Conservation (phyloP, 2,797 vertebrate species). For the Gephyroberyx darwinii region DNA sequence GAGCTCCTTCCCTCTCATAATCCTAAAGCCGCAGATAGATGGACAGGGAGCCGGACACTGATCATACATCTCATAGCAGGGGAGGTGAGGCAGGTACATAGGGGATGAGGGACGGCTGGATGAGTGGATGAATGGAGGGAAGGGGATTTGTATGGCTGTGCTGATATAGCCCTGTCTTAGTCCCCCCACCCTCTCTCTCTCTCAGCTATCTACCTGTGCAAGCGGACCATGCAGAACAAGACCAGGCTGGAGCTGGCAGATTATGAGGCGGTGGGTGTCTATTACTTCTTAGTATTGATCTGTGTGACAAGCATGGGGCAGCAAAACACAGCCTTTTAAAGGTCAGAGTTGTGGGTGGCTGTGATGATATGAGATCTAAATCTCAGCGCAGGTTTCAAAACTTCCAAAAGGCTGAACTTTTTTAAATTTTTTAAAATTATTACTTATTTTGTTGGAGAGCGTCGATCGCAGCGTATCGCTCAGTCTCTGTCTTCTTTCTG, state of each 20-base stretch:
- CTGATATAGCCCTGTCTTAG: constrained; percentile 49
- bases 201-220: constrained; percentile 98
- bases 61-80: constrained; percentile 24
- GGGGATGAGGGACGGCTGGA: constrained; percentile 3
- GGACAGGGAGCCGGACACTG: constrained; percentile 36
- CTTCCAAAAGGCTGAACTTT: not conserved
- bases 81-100: constrained; percentile 16
- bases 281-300: constrained; percentile 43
- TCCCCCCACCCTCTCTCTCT: constrained; percentile 10
- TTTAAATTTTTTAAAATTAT: not conserved
- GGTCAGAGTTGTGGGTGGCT: constrained; percentile 23
- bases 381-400: constrained; percentile 4
- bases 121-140: constrained; percentile 26
- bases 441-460: not conserved
- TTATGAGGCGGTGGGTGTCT: constrained; percentile 94
- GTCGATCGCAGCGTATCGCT: not conserved
- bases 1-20: constrained; percentile 31
- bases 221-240: constrained; percentile 99
- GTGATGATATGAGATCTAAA: constrained; percentile 10
- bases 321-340: constrained; percentile 27
- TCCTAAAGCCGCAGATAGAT: constrained; percentile 36
- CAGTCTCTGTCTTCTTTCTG: constrained; percentile 4
- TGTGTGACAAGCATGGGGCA: constrained; percentile 24
- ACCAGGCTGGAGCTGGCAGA: constrained; percentile 97
- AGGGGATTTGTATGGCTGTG: constrained; percentile 13